Base-by-base conservation (phyloP, 2,113 vertebrate species). In the Balaeniceps rex region DNA sequence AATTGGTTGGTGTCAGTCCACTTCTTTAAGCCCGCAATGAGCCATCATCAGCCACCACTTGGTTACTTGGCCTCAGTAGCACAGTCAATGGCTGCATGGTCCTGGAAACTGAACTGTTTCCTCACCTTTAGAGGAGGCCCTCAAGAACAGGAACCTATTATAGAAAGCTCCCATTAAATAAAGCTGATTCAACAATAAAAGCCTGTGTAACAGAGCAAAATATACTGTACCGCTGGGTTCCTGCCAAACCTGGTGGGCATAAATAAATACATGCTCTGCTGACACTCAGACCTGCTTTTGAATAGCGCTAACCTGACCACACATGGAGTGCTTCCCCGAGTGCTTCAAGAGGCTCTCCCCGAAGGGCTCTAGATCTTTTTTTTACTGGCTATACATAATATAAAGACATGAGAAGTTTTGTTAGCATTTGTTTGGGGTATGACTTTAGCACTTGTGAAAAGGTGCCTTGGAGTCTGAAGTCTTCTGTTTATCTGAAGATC, bases 391-490 rank as follows among this genome's bases (percentile, higher is more conserved):
- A 78, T n/a, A 60, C 29, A 38, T 90, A 58, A 88, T 64, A 93
- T 66, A 63, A 92, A 75, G 87, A 95, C 63, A 72, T 52, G 63
- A 91, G 82, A 69, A 33, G 51, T 81, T 94, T 89, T 88, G 91
- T 86, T 93, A 95, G 25, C 17, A 7, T 70, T 96, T 96, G 51
- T 81, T 81, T 76, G 33, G 42, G 55, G 64, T 70, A 88, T 83
- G 75, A 95, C 94, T 90, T 95, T 87, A 94, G 74, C 57, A 87
- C 61, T 94, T 88, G 84, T 77, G 81, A 75, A 95, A 89, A 94
- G 95, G 94, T 95, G 89, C 91, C 95, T 91, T 66, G 70, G 66
- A 94, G 95, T 97, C 95, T 97, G 63, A 95, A 95, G 91, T 93
- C 74, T 44, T 90, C 81, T 93, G 70, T 90, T 92, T 93, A 88